Conservation (phyloP, 2,797 vertebrate species). For the Acrossocheilus fasciatus region DNA sequence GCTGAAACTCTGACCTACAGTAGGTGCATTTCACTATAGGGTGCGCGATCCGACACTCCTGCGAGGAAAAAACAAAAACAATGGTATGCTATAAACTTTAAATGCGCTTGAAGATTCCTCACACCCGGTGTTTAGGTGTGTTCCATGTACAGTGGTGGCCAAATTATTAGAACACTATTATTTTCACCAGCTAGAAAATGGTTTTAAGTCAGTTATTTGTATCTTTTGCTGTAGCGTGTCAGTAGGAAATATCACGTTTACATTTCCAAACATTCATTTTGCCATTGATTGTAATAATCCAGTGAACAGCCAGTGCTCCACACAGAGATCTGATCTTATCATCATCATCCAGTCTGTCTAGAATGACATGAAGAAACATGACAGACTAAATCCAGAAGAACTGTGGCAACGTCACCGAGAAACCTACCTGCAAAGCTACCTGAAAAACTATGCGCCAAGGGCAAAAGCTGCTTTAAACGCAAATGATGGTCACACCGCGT, state of each 20-base stretch:
- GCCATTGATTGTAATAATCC: neutral
- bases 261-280: neutral
- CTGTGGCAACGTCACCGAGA: neutral
- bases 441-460: neutral
- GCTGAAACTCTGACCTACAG: conserved; percentile 97
- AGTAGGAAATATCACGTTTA: neutral
- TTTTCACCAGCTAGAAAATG: neutral
- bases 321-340: neutral
- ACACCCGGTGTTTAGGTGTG: neutral
- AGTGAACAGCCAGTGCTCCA: neutral
- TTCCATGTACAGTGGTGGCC: neutral
- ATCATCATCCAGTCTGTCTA: neutral
- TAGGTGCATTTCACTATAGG: conserved; percentile 98
- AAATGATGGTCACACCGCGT: neutral
- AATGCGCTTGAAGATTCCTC: neutral
- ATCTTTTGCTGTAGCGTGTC: neutral
- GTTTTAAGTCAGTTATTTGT: neutral
- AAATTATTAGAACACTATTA: neutral
- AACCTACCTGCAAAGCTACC: no score
- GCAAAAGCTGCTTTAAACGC: neutral
- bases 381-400: neutral
- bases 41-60: conserved; percentile 98
- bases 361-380: neutral
- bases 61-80: conserved; percentile 36
- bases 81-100: neutral